Conservation (phyloP, 2,888 invertebrate species). For the Eumerus sabulonum region DNA sequence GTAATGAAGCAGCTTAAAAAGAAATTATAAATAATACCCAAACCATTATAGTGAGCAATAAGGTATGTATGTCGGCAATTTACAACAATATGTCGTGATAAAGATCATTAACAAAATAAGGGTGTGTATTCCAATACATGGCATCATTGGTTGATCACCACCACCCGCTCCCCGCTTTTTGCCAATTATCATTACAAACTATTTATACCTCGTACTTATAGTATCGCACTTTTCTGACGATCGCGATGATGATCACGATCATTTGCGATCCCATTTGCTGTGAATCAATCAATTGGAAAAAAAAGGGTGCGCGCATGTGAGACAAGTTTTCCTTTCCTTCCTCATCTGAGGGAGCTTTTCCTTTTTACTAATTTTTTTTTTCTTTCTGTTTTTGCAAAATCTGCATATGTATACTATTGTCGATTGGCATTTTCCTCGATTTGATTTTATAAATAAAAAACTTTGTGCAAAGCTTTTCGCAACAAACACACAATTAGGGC, state of each 20-base stretch:
- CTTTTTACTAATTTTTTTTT: slow-evolving; percentile 40
- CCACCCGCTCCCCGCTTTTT: background rate
- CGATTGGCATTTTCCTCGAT: slow-evolving; percentile 54
- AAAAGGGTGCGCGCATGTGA: slow-evolving; percentile 67
- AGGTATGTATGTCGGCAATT: slow-evolving; percentile 37
- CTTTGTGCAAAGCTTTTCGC: slow-evolving; percentile 64
- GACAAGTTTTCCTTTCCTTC: slow-evolving; percentile 57
- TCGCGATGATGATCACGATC: no score
- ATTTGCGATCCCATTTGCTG: background rate
- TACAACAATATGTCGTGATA: background rate
- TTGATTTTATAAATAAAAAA: slow-evolving; percentile 60
- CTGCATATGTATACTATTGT: slow-evolving; percentile 23
- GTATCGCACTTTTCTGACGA: background rate
- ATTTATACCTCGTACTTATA: no score
- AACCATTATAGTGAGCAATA: slow-evolving; percentile 27
- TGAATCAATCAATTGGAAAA: slow-evolving; percentile 66
- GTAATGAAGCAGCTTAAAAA: slow-evolving; percentile 45
- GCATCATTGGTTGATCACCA: no score
- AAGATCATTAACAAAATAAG: slow-evolving; percentile 28
- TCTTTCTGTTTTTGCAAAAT: slow-evolving; percentile 9
- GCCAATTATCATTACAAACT: background rate
- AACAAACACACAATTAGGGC: slow-evolving; percentile 69
- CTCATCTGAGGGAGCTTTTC: slow-evolving; percentile 56
- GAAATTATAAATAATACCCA: background rate
- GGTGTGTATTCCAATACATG: slow-evolving; percentile 56